A percentile compares a stretch with the other conserved stretches of the same genome.
Conservation (phyloP, 1,140 invertebrate genomes). For the Paracyclopina nana region DNA sequence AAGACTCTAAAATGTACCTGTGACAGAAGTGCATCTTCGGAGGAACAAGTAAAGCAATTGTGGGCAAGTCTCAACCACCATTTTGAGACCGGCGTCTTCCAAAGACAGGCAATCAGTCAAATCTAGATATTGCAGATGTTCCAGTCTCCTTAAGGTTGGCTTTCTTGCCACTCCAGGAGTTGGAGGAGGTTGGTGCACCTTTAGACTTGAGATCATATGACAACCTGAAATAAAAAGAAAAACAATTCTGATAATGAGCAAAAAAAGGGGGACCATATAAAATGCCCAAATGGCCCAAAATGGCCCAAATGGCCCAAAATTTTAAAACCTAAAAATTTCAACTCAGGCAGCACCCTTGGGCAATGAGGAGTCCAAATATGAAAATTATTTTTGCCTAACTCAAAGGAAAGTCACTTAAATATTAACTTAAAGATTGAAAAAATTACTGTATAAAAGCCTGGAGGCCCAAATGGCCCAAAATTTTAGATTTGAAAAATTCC, state of each 20-base stretch:
- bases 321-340: not conserved
- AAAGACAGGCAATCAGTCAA: not conserved
- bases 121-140: not conserved
- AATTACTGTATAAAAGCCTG: too few species aligned
- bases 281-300: not conserved
- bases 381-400: too few species aligned
- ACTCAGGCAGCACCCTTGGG: too few species aligned
- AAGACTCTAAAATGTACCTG: not conserved
- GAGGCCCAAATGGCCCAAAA: too few species aligned
- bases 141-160: not conserved
- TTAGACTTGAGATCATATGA: not conserved
- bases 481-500: too few species aligned
- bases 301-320: not conserved
- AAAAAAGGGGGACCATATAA: not conserved
- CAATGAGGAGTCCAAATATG: too few species aligned
- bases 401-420: too few species aligned
- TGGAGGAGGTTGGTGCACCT: not conserved
- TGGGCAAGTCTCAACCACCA: not conserved
- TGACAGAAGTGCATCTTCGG: not conserved
- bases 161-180: not conserved
- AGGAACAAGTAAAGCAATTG: not conserved
- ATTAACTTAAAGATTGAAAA: too few species aligned
- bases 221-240: not conserved
- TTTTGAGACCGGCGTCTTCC: not conserved
- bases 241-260: not conserved